A percentile compares a stretch with the other conserved stretches of the same genome.
These are phyloP conservation scores for Dendronephthya gigantea DNA, from an alignment of 64 coral and sea anemone species.

Conservation along the genomic window DNA sequence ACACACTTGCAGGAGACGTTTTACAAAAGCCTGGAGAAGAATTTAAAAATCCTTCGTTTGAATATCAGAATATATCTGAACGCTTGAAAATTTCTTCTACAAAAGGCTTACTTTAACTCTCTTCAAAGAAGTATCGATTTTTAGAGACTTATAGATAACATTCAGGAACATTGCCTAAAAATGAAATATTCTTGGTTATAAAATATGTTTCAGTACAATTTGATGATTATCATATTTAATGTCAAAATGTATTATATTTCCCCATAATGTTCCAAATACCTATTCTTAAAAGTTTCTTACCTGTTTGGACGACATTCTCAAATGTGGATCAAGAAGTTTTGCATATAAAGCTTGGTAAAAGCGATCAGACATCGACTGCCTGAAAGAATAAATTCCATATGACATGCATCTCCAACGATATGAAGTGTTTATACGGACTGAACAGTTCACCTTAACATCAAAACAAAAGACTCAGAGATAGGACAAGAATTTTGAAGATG, in stretches of 20 bases:
- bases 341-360: conserved; percentile 80
- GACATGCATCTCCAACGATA: no score
- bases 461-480: neutral
- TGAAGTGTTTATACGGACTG: no score
- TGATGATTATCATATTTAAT: no score
- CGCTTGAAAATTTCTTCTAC: no score
- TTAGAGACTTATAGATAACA: conserved; percentile 78
- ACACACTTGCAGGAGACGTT: conserved; percentile 85
- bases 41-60: neutral
- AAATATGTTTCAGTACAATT: no score
- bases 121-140: conserved; percentile 53
- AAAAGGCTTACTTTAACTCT: conserved; percentile 63
- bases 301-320: conserved; percentile 72
- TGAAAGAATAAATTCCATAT: neutral
- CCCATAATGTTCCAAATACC: no score
- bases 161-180: conserved; percentile 77
- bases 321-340: conserved; percentile 67
- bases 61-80: neutral
- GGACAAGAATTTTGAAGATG: neutral
- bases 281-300: conserved; percentile 11
- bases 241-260: no score
- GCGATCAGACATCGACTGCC: conserved; percentile 89
- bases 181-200: no score
- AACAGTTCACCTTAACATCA: no score
- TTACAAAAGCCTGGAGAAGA: conserved; percentile 63